phyloP scores from a whole-genome alignment of 53 echinoderm and acorn worm species.

The Apostichopus leukothele region DNA sequence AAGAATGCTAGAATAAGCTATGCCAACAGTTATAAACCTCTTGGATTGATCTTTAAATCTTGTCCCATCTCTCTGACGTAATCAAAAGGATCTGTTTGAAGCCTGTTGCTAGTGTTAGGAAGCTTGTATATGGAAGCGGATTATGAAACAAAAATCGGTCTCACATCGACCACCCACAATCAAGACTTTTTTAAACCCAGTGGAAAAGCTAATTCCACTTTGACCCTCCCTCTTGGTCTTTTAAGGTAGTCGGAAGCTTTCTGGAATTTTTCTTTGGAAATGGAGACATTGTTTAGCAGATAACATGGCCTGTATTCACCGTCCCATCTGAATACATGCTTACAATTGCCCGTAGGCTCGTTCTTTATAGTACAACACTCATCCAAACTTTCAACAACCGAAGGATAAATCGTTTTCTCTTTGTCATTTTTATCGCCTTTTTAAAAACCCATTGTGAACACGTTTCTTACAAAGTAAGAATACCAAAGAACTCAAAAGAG shows the following conservation, averaged over 20 bases:
- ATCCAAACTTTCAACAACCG: neutral
- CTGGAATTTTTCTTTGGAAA: constrained; percentile 20
- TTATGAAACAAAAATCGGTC: constrained; percentile 13
- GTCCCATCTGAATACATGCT: constrained; percentile 12
- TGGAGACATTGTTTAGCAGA: constrained; percentile 12
- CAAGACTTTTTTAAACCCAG: neutral
- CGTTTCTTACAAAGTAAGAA: neutral
- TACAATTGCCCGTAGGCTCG: constrained; percentile 13
- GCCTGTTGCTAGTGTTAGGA: neutral
- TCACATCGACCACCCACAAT: constrained; percentile 2
- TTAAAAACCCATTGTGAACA: constrained; percentile 7
- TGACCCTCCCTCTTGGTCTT: neutral
- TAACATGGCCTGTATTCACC: constrained; percentile 18
- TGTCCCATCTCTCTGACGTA: constrained; percentile 17
- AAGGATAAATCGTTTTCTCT: neutral
- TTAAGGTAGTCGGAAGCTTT: neutral
- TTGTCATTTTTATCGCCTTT: constrained; percentile 28
- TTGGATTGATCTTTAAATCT: neutral
- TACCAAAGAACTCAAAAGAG: neutral
- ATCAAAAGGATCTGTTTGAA: neutral
- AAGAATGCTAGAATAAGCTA: too few species aligned
- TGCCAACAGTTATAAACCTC: neutral
- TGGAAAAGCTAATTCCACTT: neutral
- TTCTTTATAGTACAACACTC: neutral
- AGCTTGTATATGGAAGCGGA: constrained; percentile 2